Base-by-base conservation (phyloP, 2,113 vertebrate species). In the Chauna torquata region DNA sequence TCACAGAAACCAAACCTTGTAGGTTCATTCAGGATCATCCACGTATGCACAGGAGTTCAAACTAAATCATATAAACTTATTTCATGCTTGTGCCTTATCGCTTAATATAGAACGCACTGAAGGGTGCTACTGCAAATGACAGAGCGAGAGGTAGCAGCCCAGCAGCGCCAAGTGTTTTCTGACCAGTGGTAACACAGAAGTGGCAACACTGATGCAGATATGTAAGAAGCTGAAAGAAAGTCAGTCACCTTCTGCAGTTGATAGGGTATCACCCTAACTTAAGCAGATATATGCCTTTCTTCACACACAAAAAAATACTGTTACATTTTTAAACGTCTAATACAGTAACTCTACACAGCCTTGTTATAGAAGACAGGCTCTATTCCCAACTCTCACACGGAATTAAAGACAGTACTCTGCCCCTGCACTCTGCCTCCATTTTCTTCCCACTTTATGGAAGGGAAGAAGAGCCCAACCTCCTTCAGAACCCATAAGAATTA, bases 221-320 rank as follows among this genome's bases (percentile, higher is more conserved):
- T 2, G 4, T 3, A 49, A 40, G 23, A n/a, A 64, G 12, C 28
- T 36, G 68, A 50, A 75, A 34, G 61, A 32, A 70, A 10, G 1
- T 4, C 6, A 28, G 8, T 8, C 18, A 20, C 27, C 11, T 32
- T 32, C 13, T 24, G 32, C 4, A 0, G 36, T 1, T 42, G 44
- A 52, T 6, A 20, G 30, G 24, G 12, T 17, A 20, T 16, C 75
- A 16, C 11, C 17, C 22, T 24, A 28, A 28, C 34, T 25, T 77
- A 8, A 38, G 30, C 59, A 84, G 1, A 1, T 4, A 12, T 3
- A 3, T 1, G 4, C 25, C 27, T 64, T 15, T 14, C n/a, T 38
- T 14, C 49, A 27, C 68, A 69, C n/a, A 36, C 25, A 32, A 3
- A 68, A 34, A 54, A 3, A 15, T 15, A 19, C 25, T 12, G 8